Base-by-base conservation (phyloP, 2,113 vertebrate species). In the Gymnorhina tibicen region DNA sequence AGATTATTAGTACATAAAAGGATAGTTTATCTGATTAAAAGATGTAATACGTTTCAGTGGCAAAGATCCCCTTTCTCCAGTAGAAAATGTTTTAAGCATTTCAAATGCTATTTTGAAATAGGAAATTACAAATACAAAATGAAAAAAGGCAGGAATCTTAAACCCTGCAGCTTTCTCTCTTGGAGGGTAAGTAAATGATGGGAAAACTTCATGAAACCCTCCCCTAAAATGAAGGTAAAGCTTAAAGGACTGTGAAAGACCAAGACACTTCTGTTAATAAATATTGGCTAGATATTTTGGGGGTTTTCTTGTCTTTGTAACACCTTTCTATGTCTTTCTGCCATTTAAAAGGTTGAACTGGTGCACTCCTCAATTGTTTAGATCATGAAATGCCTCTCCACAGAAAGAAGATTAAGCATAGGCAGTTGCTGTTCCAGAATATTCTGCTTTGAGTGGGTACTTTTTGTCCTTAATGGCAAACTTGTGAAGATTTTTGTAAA, bases 401-500 rank as follows among this genome's bases (percentile, higher is more conserved):
- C 8, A 96, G 88, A 97, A 94, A 91, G 75, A 63, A 96, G 62
- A 95, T 92, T 91, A 97, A 39, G 39, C 14, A 37, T 16, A 95
- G 70, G 74, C 91, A 95, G 63, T 85, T 97, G 69, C 94, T 97
- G 85, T 97, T 96, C 62, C 76, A 80, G 93, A 97, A 96, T 95
- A 97, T 62, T 98, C 81, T 90, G 67, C 77, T 95, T 90, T 96
- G 83, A 95, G 52, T 75, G 50, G 81, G 23, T 94, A 81, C 78
- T 94, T 96, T 96, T 94, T 96, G 74, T 95, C 78, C 58, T 96
- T 97, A 98, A 97, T 63, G 23, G 79, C 80, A 98, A 97, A 97
- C 60, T 89, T 96, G 58, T 83, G 84, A 97, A 94, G 76, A 96
- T 93, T 97, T 98, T 88, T 96, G 88, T 97, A 96, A 97, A 98